Percentiles rank a stretch among this genome's conserved stretches.
Conservation (phyloP, 2,888 invertebrate species). For the Brachyptera putata region DNA sequence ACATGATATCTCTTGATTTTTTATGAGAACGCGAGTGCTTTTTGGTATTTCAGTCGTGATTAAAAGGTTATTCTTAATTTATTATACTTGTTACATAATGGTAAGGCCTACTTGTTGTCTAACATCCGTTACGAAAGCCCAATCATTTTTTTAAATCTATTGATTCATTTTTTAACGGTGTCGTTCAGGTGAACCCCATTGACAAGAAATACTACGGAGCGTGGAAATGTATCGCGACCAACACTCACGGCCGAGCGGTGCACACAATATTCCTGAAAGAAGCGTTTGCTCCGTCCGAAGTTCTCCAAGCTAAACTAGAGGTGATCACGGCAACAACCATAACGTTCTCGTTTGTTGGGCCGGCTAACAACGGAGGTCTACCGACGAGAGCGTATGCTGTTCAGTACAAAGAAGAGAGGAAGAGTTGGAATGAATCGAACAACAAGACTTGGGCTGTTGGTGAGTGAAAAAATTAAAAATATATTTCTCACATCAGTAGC, state of each 20-base stretch:
- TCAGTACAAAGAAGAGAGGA: constrained; percentile 67
- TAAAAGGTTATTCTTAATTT: too few relatives aligned
- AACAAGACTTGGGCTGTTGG: constrained; percentile 74
- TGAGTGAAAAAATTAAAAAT: constrained; percentile 39
- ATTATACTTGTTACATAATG: too few relatives aligned
- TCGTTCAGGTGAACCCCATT: constrained; percentile 59
- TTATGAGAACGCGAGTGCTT: too few relatives aligned
- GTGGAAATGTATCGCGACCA: constrained; percentile 79
- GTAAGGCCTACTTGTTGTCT: too few relatives aligned
- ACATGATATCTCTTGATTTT: too few relatives aligned
- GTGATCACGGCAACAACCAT: constrained; percentile 80
- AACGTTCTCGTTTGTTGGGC: constrained; percentile 71
- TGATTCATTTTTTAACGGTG: too few relatives aligned
- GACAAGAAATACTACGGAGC: constrained; percentile 63
- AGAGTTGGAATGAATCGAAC: constrained; percentile 63
- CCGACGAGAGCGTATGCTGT: constrained; percentile 69
- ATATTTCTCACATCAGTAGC: too few relatives aligned
- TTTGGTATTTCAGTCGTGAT: too few relatives aligned
- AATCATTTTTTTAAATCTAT: too few relatives aligned
- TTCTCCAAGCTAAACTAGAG: constrained; percentile 62
- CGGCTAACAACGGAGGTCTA: constrained; percentile 68
- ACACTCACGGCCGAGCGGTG: constrained; percentile 64
- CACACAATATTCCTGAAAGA: constrained; percentile 67
- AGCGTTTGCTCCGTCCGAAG: constrained; percentile 64
- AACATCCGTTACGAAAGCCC: too few relatives aligned